phyloP scores from a whole-genome alignment of 2,797 vertebrate genomes.

The Sebastes taczanowskii region DNA sequence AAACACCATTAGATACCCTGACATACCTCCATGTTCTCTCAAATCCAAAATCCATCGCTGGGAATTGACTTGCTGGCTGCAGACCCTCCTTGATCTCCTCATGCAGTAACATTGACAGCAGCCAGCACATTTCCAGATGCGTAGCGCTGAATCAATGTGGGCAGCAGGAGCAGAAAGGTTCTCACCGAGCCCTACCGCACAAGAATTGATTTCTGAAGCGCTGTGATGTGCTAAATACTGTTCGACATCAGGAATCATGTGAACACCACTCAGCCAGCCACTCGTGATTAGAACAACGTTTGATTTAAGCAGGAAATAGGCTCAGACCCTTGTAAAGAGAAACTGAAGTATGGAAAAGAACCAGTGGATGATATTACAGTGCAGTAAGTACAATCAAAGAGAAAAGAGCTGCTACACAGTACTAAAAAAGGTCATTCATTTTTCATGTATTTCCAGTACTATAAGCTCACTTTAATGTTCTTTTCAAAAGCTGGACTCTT shows the following conservation, averaged over 20 bases:
- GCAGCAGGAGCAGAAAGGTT: conserved; percentile 27
- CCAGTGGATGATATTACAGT: not conserved
- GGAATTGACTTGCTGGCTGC: not conserved
- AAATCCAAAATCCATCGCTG: conserved; percentile 19
- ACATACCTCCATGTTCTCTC: not conserved
- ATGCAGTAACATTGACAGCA: conserved; percentile 9
- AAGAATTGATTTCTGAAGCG: conserved; percentile 40
- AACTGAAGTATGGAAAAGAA: not conserved
- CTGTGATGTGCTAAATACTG: conserved; percentile 44
- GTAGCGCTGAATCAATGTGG: conserved; percentile 38
- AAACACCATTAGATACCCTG: not conserved
- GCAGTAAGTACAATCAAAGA: not conserved
- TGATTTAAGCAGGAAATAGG: conserved; percentile 33
- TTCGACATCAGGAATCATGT: conserved; percentile 38
- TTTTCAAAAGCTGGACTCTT: not conserved
- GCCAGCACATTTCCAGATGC: conserved; percentile 15
- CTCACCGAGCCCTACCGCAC: conserved; percentile 15
- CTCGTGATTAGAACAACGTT: conserved; percentile 28
- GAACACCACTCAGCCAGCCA: conserved; percentile 33
- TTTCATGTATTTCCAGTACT: not conserved
- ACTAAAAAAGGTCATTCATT: conserved; percentile 6
- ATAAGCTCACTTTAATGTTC: not conserved
- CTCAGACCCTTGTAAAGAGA: not conserved
- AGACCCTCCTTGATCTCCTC: conserved; percentile 21
- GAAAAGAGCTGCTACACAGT: not conserved